Conservation (phyloP, 2,888 invertebrate species). For the Lycophotia porphyrea region DNA sequence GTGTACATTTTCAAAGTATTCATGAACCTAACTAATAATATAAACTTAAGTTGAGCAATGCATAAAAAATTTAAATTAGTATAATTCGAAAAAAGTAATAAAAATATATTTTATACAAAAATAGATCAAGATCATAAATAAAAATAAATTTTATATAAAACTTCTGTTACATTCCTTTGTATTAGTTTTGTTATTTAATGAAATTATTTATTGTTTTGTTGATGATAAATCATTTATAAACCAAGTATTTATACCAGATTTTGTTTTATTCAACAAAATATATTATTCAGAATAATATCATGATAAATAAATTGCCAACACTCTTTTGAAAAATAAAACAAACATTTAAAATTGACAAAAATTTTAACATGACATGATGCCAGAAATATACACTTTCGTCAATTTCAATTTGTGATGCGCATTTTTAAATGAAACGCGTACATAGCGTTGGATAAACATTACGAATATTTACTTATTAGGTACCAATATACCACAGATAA, state of each 20-base stretch:
- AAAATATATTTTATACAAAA: conserved; percentile 55
- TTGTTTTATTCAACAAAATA: background rate
- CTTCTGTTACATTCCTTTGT: conserved; percentile 41
- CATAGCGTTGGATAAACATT: conserved; percentile 33
- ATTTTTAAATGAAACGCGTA: conserved; percentile 10
- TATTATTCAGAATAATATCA: background rate
- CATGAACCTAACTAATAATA: conserved; percentile 52
- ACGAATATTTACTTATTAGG: conserved; percentile 30
- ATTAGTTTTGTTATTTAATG: background rate
- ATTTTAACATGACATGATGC: conserved; percentile 9
- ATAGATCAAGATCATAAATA: conserved; percentile 46
- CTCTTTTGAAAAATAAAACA: background rate
- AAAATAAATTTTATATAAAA: conserved; percentile 40
- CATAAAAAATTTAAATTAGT: conserved; percentile 46
- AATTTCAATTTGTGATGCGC: background rate
- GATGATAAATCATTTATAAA: background rate
- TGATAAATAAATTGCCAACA: background rate
- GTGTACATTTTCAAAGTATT: conserved; percentile 46
- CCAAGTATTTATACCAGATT: background rate
- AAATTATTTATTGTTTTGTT: background rate
- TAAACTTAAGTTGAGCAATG: conserved; percentile 65
- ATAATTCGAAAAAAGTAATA: conserved; percentile 44
- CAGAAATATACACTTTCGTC: background rate
- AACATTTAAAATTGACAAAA: background rate
- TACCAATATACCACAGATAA: conserved; percentile 13